Evolutionary conservation across 2,888 invertebrate species (phyloP).

Genomic region (Cephus nigrinus): DNA sequence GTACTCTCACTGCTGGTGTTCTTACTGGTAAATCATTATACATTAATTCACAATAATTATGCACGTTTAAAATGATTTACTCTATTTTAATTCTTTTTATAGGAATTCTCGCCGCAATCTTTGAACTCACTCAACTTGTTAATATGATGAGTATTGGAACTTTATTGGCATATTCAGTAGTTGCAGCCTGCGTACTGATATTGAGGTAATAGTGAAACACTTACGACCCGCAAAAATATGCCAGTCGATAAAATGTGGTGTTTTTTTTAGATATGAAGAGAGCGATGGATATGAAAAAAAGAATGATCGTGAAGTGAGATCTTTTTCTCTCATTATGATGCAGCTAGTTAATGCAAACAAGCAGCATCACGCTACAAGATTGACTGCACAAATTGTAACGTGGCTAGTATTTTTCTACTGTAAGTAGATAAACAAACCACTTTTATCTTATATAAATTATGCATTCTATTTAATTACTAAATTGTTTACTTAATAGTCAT

Average conservation of each 20-base stretch:
- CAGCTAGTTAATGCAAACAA: slow-evolving; percentile 65
- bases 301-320: slow-evolving; percentile 51
- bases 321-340: slow-evolving; percentile 42
- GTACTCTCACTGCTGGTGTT: slow-evolving; percentile 78
- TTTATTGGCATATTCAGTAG: slow-evolving; percentile 87
- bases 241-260: slow-evolving; percentile 1
- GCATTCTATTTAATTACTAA: not conserved
- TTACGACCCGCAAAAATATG: not conserved
- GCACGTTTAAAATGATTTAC: not conserved
- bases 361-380: slow-evolving; percentile 64
- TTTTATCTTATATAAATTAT: slow-evolving; percentile 3
- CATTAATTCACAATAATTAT: not conserved
- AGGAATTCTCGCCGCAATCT: slow-evolving; percentile 84
- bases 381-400: slow-evolving; percentile 66
- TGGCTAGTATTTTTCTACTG: slow-evolving; percentile 64
- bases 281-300: slow-evolving; percentile 62
- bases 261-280: slow-evolving; percentile 61
- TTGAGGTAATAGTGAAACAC: slow-evolving; percentile 71
- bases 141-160: slow-evolving; percentile 94
- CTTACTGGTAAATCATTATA: slow-evolving; percentile 71
- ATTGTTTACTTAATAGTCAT: slow-evolving; percentile 22
- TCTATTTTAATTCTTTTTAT: slow-evolving; percentile 39
- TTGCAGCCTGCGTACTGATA: slow-evolving; percentile 86
- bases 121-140: slow-evolving; percentile 85
- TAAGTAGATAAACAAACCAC: slow-evolving; percentile 43